A percentile compares a stretch with the other conserved stretches of the same genome.
Evolutionary conservation across 2,888 invertebrate genomes (phyloP).

Genomic region (Tinea semifulvella): DNA sequence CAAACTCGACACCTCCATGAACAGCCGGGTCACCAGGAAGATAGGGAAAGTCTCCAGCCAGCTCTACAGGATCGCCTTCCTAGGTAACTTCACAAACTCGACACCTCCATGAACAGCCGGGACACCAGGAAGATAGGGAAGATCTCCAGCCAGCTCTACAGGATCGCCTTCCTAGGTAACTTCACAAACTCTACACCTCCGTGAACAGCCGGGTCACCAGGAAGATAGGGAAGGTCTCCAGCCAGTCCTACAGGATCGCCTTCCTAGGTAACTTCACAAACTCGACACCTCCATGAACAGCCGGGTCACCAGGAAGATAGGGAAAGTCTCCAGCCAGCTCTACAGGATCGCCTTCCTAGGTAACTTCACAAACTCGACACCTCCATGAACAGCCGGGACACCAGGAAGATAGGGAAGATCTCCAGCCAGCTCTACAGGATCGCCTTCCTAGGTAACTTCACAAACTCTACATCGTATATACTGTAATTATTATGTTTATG

Average conservation of each 20-base stretch:
- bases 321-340: too few species aligned
- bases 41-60: too few species aligned
- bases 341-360: too few species aligned
- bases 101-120: constrained; percentile 81
- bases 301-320: too few species aligned
- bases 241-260: constrained; percentile 83
- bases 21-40: too few species aligned
- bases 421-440: neutral
- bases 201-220: constrained; percentile 83
- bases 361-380: constrained; percentile 7
- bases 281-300: too few species aligned
- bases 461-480: too few species aligned
- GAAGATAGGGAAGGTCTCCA: constrained; percentile 78
- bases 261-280: constrained; percentile 74
- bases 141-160: constrained; percentile 81
- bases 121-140: constrained; percentile 82
- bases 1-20: too few species aligned
- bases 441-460: neutral
- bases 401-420: neutral
- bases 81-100: too few species aligned
- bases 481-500: too few species aligned
- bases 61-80: too few species aligned
- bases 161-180: constrained; percentile 81
- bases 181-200: constrained; percentile 78
- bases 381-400: neutral